Conservation (phyloP, 2,888 invertebrate genomes). For the Caenorhabditis wallacei region DNA sequence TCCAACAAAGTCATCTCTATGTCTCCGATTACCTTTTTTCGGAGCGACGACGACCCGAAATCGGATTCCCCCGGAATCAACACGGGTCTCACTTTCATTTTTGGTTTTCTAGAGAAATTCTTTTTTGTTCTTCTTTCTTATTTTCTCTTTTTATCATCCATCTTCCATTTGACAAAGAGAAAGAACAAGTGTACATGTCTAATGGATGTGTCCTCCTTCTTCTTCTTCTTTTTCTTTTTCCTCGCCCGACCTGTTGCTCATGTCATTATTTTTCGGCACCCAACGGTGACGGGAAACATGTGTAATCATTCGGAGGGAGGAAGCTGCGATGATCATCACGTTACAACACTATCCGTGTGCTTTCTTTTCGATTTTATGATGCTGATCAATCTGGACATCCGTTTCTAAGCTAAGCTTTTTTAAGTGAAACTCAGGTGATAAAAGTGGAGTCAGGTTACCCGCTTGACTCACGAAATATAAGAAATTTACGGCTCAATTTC, state of each 20-base stretch:
- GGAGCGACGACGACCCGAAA: conserved; percentile 34
- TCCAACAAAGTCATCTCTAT: conserved; percentile 21
- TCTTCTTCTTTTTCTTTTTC: not conserved
- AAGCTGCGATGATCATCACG: conserved; percentile 27
- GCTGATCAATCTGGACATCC: conserved; percentile 9
- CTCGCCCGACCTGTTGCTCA: conserved; percentile 54
- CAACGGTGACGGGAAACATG: conserved; percentile 59
- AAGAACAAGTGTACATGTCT: conserved; percentile 56
- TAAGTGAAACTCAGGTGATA: not conserved
- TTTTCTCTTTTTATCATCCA: conserved; percentile 14
- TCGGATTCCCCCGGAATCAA: conserved; percentile 54
- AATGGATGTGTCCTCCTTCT: conserved; percentile 31
- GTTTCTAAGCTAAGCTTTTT: not conserved
- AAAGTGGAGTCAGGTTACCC: conserved; percentile 1
- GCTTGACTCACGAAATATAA: not conserved
- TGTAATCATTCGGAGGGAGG: conserved; percentile 42
- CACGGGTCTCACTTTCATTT: conserved; percentile 9
- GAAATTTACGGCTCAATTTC: conserved; percentile 7
- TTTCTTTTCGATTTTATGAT: conserved; percentile 22
- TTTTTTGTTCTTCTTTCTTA: not conserved
- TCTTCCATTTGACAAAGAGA: conserved; percentile 6
- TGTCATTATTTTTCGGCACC: conserved; percentile 53
- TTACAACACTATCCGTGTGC: conserved; percentile 44
- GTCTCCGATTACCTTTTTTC: conserved; percentile 56
- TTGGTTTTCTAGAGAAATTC: not conserved